phyloP scores from a whole-genome alignment of 2,888 invertebrate species.

The Ectemnius cavifrons region DNA sequence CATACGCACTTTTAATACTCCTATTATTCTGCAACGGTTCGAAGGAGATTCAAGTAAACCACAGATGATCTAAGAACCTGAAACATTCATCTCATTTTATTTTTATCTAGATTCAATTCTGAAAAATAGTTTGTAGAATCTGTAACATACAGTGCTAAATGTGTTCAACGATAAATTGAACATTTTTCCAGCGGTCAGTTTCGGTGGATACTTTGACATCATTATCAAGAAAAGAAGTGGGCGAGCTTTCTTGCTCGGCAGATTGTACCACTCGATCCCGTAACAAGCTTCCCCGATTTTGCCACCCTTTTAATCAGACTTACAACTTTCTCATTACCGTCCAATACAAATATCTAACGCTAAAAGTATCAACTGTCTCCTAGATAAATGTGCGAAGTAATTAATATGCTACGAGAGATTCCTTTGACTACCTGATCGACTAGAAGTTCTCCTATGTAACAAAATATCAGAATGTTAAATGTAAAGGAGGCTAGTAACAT shows the following conservation, averaged over 20 bases:
- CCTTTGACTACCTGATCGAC: slow-evolving; percentile 49
- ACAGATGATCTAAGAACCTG: no score
- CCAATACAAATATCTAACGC: no score
- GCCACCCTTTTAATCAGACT: neutral
- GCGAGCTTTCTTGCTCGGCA: slow-evolving; percentile 49
- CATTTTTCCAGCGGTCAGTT: slow-evolving; percentile 60
- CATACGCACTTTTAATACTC: no score
- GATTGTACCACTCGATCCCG: slow-evolving; percentile 58
- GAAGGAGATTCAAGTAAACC: no score
- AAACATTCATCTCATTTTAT: no score
- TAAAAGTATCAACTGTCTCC: no score
- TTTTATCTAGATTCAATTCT: no score
- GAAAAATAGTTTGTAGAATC: no score
- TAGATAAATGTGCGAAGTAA: neutral
- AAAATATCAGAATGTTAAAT: slow-evolving; percentile 55
- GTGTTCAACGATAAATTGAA: slow-evolving; percentile 53
- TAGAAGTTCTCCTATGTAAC: slow-evolving; percentile 62
- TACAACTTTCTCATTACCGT: neutral
- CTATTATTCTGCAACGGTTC: no score
- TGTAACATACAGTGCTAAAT: slow-evolving; percentile 57
- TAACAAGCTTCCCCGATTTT: slow-evolving; percentile 29
- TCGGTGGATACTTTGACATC: slow-evolving; percentile 25
- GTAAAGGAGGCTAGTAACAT: slow-evolving; percentile 39
- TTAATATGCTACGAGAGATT: no score
- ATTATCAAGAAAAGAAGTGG: slow-evolving; percentile 50